Base-by-base conservation (phyloP, 2,797 vertebrate genomes). In the Atherinosoma microstoma region DNA sequence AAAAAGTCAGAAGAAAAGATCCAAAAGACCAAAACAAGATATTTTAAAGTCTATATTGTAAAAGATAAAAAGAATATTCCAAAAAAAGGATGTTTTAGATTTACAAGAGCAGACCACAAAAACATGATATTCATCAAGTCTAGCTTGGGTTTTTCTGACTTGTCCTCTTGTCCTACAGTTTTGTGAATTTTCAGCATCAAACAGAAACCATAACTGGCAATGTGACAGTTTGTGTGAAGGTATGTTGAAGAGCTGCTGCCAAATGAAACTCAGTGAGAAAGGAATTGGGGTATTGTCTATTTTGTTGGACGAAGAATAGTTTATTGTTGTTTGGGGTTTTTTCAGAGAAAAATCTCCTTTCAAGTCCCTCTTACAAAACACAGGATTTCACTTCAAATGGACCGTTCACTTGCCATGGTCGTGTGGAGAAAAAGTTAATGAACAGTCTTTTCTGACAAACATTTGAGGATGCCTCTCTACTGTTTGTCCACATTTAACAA, bases 261-360 rank as follows among this genome's bases (percentile, higher is more conserved):
- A 85, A 79, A 87, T 73, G 86, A 70, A 79, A 75, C 75, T 84
- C 73, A 76, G 64, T 68, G 63, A 85, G 68, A 42, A 73, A 60
- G 42, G 35, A 45, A 64, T 58, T 16, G 57, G 38, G 32, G 15
- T 69, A 36, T 29, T 74, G 34, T 82, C 81, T 76, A 49, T 69
- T 78, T 59, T 85, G 58, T 76, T 70, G 22, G 68, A 70, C 76
- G 58, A 81, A 73, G 74, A 45, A 54, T 51, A 75, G 68, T 74
- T 82, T 64, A 18, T 35, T 70, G 40, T 45, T 64, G 24, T 27
- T 27, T 1, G 24, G 24, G 24, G 66, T 47, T 47, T 66, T 83
- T 71, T 18, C 3, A 72, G 70, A 59, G 29, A 64, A 64, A 75
- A 74, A 79, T 76, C 42, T 81, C 82, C 58, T 80, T 66, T 73